Evolutionary conservation across 2,113 vertebrate species (phyloP), one percentile per base, ranked within the genome.

Genomic region (Perccottus glenii): DNA sequence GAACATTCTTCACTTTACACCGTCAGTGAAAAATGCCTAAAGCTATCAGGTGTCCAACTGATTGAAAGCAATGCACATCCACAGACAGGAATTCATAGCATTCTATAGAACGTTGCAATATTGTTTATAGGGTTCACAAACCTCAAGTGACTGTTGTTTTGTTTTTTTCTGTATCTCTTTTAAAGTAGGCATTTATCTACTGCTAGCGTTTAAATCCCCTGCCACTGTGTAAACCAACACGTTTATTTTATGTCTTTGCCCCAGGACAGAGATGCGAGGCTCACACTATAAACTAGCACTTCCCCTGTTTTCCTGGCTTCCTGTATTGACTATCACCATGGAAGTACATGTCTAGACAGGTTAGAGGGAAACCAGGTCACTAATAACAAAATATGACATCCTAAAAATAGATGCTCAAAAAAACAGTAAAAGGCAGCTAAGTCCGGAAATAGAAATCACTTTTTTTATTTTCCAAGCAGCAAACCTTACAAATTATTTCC

Each of bases 21-120:
- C 32, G 38, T 32, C 56, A 56, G 57, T 49, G 14, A 69, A 79
- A n/a, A 71, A 63, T 4, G 69, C 76, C 62, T 51, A 0, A 62
- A 70, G 78, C 76, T 50, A 68, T 83, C 80, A 87, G 83, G 82
- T 89, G 85, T 85, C 45, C 46, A 43, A 40, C 55, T 45, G 46
- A 75, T 27, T 38, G 53, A 71, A 75, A 85, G 75, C 71, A 46
- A 64, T 71, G 75, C 15, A 62, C 64, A 73, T 61, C 72, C 67
- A 64, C 65, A 78, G 60, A 76, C 43, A 14, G 44, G 38, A 6
- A 87, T 86, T 86, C 84, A 61, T 36, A 43, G 64, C 67, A 82
- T 81, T 86, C 79, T 68, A 48, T 36, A 32, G 7, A 35, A 32
- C 50, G 66, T 60, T 64, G 47, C 57, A 53, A 72, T 51, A 33